Conservation (phyloP, 2,888 invertebrate genomes). For the Habroteleia sp. region DNA sequence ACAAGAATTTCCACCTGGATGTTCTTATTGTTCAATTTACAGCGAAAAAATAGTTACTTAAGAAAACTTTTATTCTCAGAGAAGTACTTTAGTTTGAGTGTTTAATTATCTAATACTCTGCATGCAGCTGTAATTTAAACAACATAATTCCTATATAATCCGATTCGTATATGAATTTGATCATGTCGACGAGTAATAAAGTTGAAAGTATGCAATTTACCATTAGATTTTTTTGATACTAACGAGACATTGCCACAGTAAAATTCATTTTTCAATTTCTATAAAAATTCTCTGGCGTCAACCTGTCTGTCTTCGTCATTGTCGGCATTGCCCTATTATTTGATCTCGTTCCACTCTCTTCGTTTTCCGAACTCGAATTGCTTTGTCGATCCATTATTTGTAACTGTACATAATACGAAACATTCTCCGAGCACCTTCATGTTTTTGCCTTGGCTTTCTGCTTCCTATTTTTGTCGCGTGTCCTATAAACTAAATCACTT, state of each 20-base stretch:
- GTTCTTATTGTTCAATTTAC: too few species aligned
- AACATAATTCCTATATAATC: too few species aligned
- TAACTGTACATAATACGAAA: conserved; percentile 51
- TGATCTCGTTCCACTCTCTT: conserved; percentile 5
- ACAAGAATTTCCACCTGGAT: too few species aligned
- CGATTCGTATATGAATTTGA: not conserved
- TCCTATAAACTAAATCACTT: conserved; percentile 59
- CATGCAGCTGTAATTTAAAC: too few species aligned
- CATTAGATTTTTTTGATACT: not conserved
- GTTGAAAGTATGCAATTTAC: too few species aligned
- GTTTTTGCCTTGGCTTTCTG: conserved; percentile 41
- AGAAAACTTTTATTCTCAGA: too few species aligned
- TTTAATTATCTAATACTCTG: too few species aligned
- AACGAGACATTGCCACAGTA: not conserved
- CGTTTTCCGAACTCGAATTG: conserved; percentile 28
- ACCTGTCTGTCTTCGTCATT: not conserved
- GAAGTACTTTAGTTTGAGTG: too few species aligned
- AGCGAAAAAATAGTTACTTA: too few species aligned
- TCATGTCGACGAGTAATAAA: too few species aligned
- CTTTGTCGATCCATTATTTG: conserved; percentile 55
- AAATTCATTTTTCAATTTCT: not conserved
- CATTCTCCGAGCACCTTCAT: conserved; percentile 34
- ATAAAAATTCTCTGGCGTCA: conserved; percentile 6
- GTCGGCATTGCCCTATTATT: not conserved
- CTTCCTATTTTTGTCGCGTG: conserved; percentile 59